Percentiles rank a stretch among this genome's conserved stretches.
phyloP scores from a whole-genome alignment of 2,113 vertebrate species.

The Calidris pugnax region DNA sequence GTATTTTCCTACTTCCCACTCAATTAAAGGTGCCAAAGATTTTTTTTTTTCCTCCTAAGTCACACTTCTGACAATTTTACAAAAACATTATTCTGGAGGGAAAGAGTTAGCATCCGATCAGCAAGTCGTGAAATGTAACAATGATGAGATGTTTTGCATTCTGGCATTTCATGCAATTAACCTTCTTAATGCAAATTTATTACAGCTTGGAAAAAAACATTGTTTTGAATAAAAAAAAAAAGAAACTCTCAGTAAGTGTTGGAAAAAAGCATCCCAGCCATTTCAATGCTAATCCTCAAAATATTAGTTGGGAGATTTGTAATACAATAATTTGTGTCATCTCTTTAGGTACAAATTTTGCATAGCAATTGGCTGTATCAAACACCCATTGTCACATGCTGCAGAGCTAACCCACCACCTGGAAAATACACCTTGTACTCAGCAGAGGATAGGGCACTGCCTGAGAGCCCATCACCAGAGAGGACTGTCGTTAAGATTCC shows the following conservation, averaged over 20 bases:
- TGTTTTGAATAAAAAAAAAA: neutral
- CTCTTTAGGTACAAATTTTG: neutral
- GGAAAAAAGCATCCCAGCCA: neutral
- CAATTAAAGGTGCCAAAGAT: constrained; percentile 22
- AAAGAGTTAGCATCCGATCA: neutral
- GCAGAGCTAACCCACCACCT: neutral
- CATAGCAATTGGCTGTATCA: neutral
- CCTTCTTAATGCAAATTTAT: constrained; percentile 26
- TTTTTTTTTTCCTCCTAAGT: neutral
- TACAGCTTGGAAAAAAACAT: neutral
- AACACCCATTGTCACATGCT: neutral
- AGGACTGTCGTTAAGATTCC: neutral
- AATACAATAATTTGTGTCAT: neutral
- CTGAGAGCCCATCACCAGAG: neutral
- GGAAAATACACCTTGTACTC: neutral
- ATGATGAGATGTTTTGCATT: neutral
- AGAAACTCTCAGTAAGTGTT: neutral
- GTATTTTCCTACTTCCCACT: constrained; percentile 16
- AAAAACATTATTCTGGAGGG: neutral
- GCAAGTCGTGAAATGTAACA: neutral
- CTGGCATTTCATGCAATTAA: neutral
- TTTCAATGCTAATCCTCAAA: neutral
- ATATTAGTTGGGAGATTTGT: neutral
- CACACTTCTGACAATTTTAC: constrained; percentile 26
- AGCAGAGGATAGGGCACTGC: neutral